These are phyloP conservation scores for Xanthorhoe spadicearia DNA, from an alignment of 2,888 invertebrate species.

Conservation along the genomic window DNA sequence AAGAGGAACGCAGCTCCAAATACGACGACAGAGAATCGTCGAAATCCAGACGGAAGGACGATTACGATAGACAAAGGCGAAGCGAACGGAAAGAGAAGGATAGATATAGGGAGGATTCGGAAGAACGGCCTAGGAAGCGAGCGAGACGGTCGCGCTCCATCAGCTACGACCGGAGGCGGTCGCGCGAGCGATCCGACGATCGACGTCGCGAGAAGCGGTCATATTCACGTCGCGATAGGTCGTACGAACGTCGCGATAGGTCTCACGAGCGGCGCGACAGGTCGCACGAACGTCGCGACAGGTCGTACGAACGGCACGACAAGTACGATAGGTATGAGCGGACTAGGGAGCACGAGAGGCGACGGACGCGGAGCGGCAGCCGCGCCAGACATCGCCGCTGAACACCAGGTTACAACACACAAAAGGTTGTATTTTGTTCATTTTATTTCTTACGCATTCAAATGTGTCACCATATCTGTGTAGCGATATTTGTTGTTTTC, in stretches of 20 bases:
- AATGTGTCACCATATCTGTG: not conserved
- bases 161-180: slow-evolving; percentile 65
- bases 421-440: slow-evolving; percentile 73
- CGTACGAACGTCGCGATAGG: slow-evolving; percentile 56
- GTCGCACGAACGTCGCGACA: slow-evolving; percentile 56
- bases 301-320: slow-evolving; percentile 60
- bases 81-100: slow-evolving; percentile 61
- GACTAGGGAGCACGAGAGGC: slow-evolving; percentile 73
- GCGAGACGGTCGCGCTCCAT: slow-evolving; percentile 68
- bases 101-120: slow-evolving; percentile 73
- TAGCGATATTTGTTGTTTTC: not conserved
- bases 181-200: slow-evolving; percentile 47
- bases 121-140: slow-evolving; percentile 68
- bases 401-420: slow-evolving; percentile 71
- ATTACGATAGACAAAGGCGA: slow-evolving; percentile 65
- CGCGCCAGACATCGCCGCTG: slow-evolving; percentile 74
- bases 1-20: slow-evolving; percentile 61
- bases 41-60: slow-evolving; percentile 63
- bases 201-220: slow-evolving; percentile 55
- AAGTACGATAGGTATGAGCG: slow-evolving; percentile 79
- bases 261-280: slow-evolving; percentile 54
- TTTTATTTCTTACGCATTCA: slow-evolving; percentile 33
- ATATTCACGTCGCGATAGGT: slow-evolving; percentile 52
- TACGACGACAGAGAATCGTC: slow-evolving; percentile 63
- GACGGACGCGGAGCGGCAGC: slow-evolving; percentile 71